Evolutionary conservation across 1,140 invertebrate species (phyloP).

Genomic region (Drosophila punjabiensis): DNA sequence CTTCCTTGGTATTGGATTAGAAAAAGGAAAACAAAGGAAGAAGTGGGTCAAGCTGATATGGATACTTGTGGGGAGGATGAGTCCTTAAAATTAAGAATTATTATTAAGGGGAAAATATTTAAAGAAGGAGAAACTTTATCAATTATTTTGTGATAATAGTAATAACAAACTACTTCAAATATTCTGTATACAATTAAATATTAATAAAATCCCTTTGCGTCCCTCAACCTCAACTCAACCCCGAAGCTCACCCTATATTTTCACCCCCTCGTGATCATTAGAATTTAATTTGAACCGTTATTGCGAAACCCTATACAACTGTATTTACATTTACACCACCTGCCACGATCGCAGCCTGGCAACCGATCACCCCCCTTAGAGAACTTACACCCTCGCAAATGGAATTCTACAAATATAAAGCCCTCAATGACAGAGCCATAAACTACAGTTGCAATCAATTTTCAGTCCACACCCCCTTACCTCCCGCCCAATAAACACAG

Average conservation of each 20-base stretch:
- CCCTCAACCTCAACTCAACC: background rate
- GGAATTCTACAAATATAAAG: constrained; percentile 16
- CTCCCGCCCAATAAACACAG: constrained; percentile 9
- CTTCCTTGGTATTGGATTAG: constrained; percentile 37
- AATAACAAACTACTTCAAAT: background rate
- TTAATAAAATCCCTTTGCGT: background rate
- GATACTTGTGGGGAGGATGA: background rate
- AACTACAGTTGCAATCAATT: constrained; percentile 56
- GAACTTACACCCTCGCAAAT: constrained; percentile 12
- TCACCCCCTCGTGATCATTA: constrained; percentile 24
- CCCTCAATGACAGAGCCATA: constrained; percentile 45
- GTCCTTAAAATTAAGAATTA: background rate
- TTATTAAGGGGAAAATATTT: constrained; percentile 8
- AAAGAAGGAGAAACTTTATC: background rate
- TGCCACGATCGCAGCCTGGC: constrained; percentile 47
- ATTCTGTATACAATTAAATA: background rate
- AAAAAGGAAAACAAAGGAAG: constrained; percentile 9
- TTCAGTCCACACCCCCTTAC: constrained; percentile 18
- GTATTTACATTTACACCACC: constrained; percentile 26
- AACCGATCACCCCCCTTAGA: constrained; percentile 34
- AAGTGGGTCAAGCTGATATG: constrained; percentile 13
- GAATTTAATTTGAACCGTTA: constrained; percentile 32
- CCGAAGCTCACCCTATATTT: constrained; percentile 3
- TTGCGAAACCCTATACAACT: constrained; percentile 34
- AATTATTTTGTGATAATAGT: background rate